Base-by-base conservation (phyloP, 2,888 invertebrate species). In the Caenorhabditis drosophilae region DNA sequence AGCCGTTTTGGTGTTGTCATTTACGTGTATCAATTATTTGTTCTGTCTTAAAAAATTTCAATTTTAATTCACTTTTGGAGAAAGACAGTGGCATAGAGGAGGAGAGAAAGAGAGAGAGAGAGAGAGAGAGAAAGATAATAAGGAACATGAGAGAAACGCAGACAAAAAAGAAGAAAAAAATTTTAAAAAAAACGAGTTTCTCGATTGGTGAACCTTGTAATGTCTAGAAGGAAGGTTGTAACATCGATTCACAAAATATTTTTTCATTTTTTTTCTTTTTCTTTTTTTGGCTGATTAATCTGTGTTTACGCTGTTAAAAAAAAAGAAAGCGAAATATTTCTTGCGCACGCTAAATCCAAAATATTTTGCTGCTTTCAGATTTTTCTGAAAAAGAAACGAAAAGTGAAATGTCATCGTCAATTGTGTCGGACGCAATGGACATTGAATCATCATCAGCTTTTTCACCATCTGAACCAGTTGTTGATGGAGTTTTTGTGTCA, bases 401-500 rank as follows among this genome's bases (percentile, higher is more conserved):
- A n/a, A n/a, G n/a, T n/a, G 35, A 54, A 46, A 66, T 66, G 66
- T 60, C 66, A 50, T 59, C 58, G 27, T 57, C 67, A 2, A 55
- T 48, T 20, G 57, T 67, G 26, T 63, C 67, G 12, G 70, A 70
- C 26, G 62, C 64, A 22, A 70, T 76, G 70, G 74, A 76, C 50
- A 60, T 69, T 41, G 76, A 76, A 49, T 66, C 67, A 26, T 72
- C 71, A 2, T 75, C 75, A 2, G 76, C 76, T 0, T 76, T 76
- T 50, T 76, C 76, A 0, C 76, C 76, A 7, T 66, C 73, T 7
- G 76, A 76, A 45, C 76, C 76, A 15, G 61, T 69, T 4, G 67
- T 78, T 18, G 77, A 77, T 51, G 64, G 69, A 18, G 58, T 50
- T 15, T 81, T 81, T 54, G 78, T 81, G 3, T 64, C 70, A 12